Base-by-base conservation (phyloP, 1,140 invertebrate species). In the Wiebesia pumilae region DNA sequence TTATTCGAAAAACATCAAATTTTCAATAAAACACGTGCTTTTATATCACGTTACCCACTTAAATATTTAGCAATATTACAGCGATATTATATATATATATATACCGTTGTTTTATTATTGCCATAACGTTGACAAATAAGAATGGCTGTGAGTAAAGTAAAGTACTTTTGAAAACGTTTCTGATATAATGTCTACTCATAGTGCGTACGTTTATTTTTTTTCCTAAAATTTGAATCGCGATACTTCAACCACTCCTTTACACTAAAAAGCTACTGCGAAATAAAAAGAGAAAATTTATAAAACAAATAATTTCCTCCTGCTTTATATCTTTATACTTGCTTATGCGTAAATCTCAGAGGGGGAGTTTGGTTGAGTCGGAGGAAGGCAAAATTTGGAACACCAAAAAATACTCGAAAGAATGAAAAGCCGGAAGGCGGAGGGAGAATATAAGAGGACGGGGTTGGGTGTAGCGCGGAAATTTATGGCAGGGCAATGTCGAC, bases 401-500 rank as follows among this genome's bases (percentile, higher is more conserved):
- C 75, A 38, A 54, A 69, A 85, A 81, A 81, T n/a, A 69, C 30
- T n/a, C 7, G 27, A 75, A 47, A 65, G 51, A 82, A 81, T 21
- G 38, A 40, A 51, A 78, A 58, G 47, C 19, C 88, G 77, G 47
- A 43, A 65, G 73, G 77, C 81, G 43, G 73, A 35, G 9, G 16
- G 16, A 19, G 30, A 38, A 54, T 54, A 54, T 16, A 65, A 85
- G 75, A 83, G 38, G 33, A 30, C 21, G 30, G 21, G 35, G 33
- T 0, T 4, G 38, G 83, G n/a, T 79, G 54, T 85, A 79, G 87
- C 88, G 88, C 69, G 82, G 71, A 89, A 90, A 90, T 90, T 90
- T 90, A 90, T 89, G 87, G 79, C 79, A 85, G 73, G 88, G 87
- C 87, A 67, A 88, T 87, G 89, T 88, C 88, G 88, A 85, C 88